Conservation (phyloP, 2,888 invertebrate genomes). For the Helleia helle region DNA sequence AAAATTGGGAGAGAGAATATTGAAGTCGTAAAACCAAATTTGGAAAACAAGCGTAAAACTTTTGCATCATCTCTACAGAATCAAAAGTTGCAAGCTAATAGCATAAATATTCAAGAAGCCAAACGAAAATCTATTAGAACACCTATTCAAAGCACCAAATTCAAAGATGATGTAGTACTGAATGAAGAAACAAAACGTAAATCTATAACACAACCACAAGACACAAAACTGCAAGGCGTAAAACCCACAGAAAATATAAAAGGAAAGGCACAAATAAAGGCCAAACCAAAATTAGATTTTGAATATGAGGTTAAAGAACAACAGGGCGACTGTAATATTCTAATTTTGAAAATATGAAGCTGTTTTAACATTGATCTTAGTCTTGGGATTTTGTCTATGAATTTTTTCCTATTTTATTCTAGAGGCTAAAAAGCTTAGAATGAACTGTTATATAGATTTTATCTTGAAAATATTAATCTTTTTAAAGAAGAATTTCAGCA, state of each 20-base stretch:
- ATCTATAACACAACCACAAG: background rate
- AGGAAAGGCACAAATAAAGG: conserved; percentile 11
- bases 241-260: background rate
- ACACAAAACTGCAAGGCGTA: background rate
- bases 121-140: background rate
- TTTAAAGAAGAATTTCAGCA: too few relatives aligned
- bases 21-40: too few relatives aligned
- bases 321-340: conserved; percentile 55
- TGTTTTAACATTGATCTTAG: too few relatives aligned
- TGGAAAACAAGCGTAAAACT: background rate
- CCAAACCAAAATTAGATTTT: conserved; percentile 22
- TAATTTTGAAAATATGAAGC: conserved; percentile 44
- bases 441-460: too few relatives aligned
- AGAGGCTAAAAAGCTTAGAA: too few relatives aligned
- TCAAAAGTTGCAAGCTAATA: background rate
- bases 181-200: background rate
- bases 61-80: background rate
- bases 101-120: background rate
- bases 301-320: conserved; percentile 52
- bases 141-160: background rate
- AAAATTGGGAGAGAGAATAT: too few relatives aligned
- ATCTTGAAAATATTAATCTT: too few relatives aligned
- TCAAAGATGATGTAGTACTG: background rate
- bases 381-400: too few relatives aligned
- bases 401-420: too few relatives aligned